These are phyloP conservation scores for Fratercula arctica DNA, from an alignment of 2,797 vertebrate genomes.

Conservation along the genomic window DNA sequence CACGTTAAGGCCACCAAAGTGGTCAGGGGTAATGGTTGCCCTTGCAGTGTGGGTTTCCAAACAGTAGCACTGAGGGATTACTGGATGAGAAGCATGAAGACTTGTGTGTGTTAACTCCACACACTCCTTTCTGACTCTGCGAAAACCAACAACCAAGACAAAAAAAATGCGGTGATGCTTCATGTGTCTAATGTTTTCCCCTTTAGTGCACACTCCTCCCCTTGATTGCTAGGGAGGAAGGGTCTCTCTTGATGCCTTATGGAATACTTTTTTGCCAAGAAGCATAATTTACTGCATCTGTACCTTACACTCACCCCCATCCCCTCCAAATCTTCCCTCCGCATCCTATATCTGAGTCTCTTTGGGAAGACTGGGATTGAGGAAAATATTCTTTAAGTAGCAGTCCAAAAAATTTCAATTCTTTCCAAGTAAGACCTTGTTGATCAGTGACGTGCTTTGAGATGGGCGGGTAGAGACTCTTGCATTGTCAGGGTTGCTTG, in stretches of 20 bases:
- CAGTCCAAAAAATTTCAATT: not conserved
- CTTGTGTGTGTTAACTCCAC: not conserved
- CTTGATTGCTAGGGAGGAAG: not conserved
- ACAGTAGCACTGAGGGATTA: not conserved
- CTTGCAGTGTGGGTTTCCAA: not conserved
- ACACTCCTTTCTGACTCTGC: rapidly evolving
- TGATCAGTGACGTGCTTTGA: not conserved
- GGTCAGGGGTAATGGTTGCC: not conserved
- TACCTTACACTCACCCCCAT: not conserved
- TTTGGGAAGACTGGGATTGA: not conserved
- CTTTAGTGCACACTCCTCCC: not conserved
- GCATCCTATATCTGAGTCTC: not conserved
- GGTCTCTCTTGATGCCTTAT: not conserved
- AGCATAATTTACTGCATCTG: not conserved
- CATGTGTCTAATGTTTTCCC: not conserved
- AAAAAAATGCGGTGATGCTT: not conserved
- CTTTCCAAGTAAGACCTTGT: not conserved
- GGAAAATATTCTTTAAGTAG: not conserved
- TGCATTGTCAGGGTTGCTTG: not conserved
- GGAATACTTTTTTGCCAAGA: not conserved
- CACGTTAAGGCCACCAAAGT: rapidly evolving
- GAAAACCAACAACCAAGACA: not conserved
- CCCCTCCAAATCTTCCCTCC: not conserved
- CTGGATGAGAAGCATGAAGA: not conserved
- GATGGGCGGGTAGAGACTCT: not conserved